Conservation (phyloP, 2,113 vertebrate species). For the Alethe castanea region DNA sequence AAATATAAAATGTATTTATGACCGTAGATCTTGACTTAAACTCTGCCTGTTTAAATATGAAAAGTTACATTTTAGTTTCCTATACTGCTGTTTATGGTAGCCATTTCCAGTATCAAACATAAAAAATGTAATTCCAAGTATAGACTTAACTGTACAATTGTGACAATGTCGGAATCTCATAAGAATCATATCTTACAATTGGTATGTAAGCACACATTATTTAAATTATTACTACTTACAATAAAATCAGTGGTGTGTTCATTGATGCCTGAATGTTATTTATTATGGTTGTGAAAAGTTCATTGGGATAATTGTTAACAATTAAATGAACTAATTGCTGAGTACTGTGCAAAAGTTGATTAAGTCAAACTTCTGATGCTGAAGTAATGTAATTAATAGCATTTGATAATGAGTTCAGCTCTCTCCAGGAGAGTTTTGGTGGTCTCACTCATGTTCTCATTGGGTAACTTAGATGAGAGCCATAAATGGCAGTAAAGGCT, state of each 20-base stretch:
- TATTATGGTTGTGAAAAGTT: slow-evolving; percentile 26
- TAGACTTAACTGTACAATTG: slow-evolving; percentile 41
- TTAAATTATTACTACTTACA: slow-evolving; percentile 44
- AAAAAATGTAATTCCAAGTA: slow-evolving; percentile 40
- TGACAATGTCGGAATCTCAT: slow-evolving; percentile 42
- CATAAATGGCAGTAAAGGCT: background rate
- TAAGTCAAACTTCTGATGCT: background rate
- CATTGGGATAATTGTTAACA: background rate
- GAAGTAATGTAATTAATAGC: background rate
- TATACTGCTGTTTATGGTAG: slow-evolving; percentile 46
- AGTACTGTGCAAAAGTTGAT: background rate
- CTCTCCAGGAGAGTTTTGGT: background rate
- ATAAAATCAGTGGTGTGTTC: slow-evolving; percentile 68
- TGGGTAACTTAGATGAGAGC: background rate
- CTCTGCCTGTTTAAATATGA: slow-evolving; percentile 41
- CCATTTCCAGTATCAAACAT: slow-evolving; percentile 13
- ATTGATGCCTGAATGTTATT: slow-evolving; percentile 63
- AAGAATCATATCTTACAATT: slow-evolving; percentile 6
- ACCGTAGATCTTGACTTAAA: slow-evolving; percentile 1
- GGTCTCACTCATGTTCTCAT: background rate
- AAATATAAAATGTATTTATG: slow-evolving; percentile 37
- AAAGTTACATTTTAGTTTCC: slow-evolving; percentile 44
- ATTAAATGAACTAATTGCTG: background rate
- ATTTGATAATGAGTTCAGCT: background rate
- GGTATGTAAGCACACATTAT: slow-evolving; percentile 38